Base-by-base conservation (phyloP, 2,888 invertebrate species). In the Nycteola revayana region DNA sequence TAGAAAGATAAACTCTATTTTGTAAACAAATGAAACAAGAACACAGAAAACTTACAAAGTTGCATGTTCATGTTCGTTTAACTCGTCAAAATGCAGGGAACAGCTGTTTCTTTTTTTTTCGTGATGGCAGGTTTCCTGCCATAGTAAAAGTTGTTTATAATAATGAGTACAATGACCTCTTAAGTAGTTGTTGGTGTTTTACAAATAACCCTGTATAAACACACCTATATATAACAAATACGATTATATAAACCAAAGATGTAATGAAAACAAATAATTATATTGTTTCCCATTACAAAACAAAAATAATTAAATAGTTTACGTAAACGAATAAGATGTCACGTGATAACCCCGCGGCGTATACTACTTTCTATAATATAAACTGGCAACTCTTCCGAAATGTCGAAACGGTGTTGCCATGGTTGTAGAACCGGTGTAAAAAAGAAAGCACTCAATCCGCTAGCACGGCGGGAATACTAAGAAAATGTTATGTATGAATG, bases 381-480 rank as follows among this genome's bases (percentile, higher is more conserved):
- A 36, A 25, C 38, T 42, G 55, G 50, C 34, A 26, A 49, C 39
- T 31, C 36, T 38, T 27, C 35, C 28, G 30, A 27, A 11, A 9
- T 27, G 10, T 32, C 31, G 31, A 25, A 24, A 31, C 29, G 39
- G 44, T 55, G 41, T 47, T 45, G 42, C 40, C 42, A 44, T 27
- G 39, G 31, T 23, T 36, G 23, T 28, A 34, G n/a, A 27, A 36
- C 41, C 27, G 25, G 36, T 38, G 29, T 42, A 34, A 26, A 36
- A n/a, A 18, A 47, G 10, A 28, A 41, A 32, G 25, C 32, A 32
- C 30, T 37, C 40, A 58, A 66, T 60, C 49, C 50, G 70, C 62
- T 71, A 72, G 73, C 75, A 72, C 71, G 77, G 79, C 76, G 78
- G 75, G 68, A 64, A 50, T 54, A 44, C 39, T 48, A 23, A 32